Base-by-base conservation (phyloP, 2,113 vertebrate genomes). In the Rhineura floridana region DNA sequence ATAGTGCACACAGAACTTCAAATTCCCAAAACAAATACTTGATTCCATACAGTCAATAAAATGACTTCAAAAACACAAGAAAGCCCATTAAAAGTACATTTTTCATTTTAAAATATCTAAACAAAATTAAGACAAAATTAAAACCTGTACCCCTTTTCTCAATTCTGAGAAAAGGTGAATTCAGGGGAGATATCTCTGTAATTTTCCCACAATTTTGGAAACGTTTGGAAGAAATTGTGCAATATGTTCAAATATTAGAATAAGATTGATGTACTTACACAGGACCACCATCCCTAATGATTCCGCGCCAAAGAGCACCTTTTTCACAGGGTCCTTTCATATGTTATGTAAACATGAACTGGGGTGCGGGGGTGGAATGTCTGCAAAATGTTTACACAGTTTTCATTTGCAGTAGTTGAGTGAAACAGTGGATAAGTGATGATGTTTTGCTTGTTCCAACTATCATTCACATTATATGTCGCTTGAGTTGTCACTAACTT, bases 401-500 rank as follows among this genome's bases (percentile, higher is more conserved):
- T 84, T 87, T 90, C 15, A 90, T 42, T 36, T 21, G 55, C 10
- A 65, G 89, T 4, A 28, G 5, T 30, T 75, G 3, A 50, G 80
- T 84, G 79, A 50, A 65, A 86, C n/a, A 81, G 0, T 67, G 23
- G 36, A 94, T 80, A 63, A 28, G 69, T 91, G 85, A 93, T 90
- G 91, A 90, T 85, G 55, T 50, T 17, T 90, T 92, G n/a, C 42
- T 93, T 92, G 50, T 90, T 91, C 83, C 42, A 78, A 65, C 80
- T 90, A 9, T 78, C 89, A 91, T 90, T 90, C 13, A 67, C 89
- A 93, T 93, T 95, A n/a, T 91, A 83, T 36, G 15, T 92, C 92
- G 88, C 88, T 95, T 95, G 3, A 3, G 39, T 93, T 94, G 88
- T 93, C 88, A 92, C 55, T 83, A 84, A 46, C 42, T 94, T 82